Conservation (phyloP, 2,888 invertebrate species). For the Anorthoa munda region DNA sequence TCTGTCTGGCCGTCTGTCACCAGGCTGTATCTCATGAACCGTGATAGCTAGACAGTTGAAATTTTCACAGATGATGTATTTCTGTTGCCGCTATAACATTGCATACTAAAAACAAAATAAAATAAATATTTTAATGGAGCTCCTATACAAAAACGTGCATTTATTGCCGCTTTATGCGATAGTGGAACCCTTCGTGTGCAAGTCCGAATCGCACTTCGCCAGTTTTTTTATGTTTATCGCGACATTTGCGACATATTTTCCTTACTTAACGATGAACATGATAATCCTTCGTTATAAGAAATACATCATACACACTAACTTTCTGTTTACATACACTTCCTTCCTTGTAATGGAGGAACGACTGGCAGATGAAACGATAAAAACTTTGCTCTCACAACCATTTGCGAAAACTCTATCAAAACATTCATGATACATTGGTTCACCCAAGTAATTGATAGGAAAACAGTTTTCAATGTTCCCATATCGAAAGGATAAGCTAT, state of each 20-base stretch:
- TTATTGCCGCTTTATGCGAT: no score
- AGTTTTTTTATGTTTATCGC: neutral
- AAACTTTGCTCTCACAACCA: conserved; percentile 32
- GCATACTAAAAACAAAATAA: no score
- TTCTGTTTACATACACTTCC: conserved; percentile 8
- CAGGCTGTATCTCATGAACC: no score
- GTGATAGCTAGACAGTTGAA: no score
- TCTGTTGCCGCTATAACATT: no score
- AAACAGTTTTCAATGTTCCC: conserved; percentile 32
- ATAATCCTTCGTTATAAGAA: conserved; percentile 1
- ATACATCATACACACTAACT: conserved; percentile 15
- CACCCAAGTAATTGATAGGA: conserved; percentile 41
- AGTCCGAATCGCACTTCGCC: no score
- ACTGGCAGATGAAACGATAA: conserved; percentile 28
- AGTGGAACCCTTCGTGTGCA: no score
- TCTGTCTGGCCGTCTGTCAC: no score
- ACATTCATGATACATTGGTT: conserved; percentile 40
- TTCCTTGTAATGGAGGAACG: neutral
- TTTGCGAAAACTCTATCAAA: conserved; percentile 24
- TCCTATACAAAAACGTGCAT: no score
- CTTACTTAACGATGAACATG: conserved; percentile 17
- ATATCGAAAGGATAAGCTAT: conserved; percentile 18
- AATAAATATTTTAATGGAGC: no score
- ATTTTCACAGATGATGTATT: no score
- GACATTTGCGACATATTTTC: neutral